Evolutionary conservation across 2,888 invertebrate genomes (phyloP).

Genomic region (Apodemia mormo): DNA sequence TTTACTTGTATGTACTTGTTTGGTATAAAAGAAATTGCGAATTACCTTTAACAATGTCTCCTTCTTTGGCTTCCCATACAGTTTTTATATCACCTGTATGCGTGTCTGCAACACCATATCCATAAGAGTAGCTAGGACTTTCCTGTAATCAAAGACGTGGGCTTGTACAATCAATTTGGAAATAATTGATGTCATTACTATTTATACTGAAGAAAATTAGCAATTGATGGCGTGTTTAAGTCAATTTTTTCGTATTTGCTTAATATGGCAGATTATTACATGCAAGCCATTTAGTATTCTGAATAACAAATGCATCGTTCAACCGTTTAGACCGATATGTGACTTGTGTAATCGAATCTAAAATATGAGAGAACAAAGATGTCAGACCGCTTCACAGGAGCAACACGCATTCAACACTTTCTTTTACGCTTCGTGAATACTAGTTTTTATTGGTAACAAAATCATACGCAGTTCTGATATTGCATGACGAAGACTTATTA

Average conservation of each 20-base stretch:
- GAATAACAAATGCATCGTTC: conserved; percentile 64
- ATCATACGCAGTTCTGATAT: conserved; percentile 32
- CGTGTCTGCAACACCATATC: conserved; percentile 83
- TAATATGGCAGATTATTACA: conserved; percentile 64
- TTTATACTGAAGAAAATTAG: conserved; percentile 49
- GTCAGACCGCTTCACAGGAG: conserved; percentile 50
- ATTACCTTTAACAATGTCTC: conserved; percentile 81
- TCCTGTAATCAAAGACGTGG: conserved; percentile 55
- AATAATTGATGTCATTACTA: background rate
- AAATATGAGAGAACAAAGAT: conserved; percentile 51
- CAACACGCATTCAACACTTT: conserved; percentile 55
- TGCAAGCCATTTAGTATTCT: conserved; percentile 65
- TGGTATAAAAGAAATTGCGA: no score
- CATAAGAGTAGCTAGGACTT: conserved; percentile 82
- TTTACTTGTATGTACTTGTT: no score
- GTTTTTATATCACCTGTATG: conserved; percentile 83
- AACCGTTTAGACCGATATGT: conserved; percentile 64
- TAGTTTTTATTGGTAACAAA: conserved; percentile 32
- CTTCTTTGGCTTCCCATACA: conserved; percentile 84
- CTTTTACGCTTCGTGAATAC: conserved; percentile 40
- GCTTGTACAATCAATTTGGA: background rate
- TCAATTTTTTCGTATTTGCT: conserved; percentile 61
- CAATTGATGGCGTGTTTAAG: conserved; percentile 64
- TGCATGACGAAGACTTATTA: conserved; percentile 36
- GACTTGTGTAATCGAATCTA: conserved; percentile 52